Evolutionary conservation across 1,140 invertebrate genomes (phyloP).

Genomic region (Cheumatopsyche charites): DNA sequence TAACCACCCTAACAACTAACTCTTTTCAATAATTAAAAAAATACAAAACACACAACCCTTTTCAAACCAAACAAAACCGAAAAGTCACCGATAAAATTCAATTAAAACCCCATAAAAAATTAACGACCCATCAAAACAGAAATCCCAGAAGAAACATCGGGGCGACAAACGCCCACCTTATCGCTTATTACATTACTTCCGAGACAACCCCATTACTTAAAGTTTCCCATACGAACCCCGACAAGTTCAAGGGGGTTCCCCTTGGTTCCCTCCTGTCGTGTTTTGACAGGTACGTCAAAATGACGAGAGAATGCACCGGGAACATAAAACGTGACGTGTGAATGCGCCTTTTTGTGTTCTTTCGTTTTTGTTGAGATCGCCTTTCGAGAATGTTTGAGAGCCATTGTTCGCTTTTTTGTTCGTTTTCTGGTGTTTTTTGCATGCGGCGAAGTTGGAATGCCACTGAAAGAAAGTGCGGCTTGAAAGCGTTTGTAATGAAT

Average conservation of each 20-base stretch:
- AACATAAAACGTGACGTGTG: conserved; percentile 37
- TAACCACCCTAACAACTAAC: too few species aligned
- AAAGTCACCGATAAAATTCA: too few species aligned
- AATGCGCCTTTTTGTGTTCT: neutral
- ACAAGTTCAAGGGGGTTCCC: neutral
- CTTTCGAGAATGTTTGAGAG: too few species aligned
- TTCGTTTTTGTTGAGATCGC: neutral
- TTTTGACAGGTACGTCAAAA: conserved; percentile 43
- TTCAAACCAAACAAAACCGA: too few species aligned
- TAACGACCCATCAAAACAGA: too few species aligned
- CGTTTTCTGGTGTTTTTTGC: too few species aligned
- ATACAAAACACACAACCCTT: too few species aligned
- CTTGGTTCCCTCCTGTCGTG: conserved; percentile 30
- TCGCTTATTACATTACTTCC: neutral
- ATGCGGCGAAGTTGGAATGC: neutral
- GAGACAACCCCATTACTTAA: conserved; percentile 22
- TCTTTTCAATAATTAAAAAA: too few species aligned
- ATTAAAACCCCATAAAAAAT: too few species aligned
- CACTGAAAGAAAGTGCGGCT: conserved; percentile 15
- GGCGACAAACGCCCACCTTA: too few species aligned
- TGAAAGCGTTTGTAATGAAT: neutral
- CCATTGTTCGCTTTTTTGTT: neutral
- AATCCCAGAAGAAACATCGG: too few species aligned
- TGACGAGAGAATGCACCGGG: conserved; percentile 33
- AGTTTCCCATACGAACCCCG: neutral